Evolutionary conservation across 2,797 vertebrate genomes (phyloP).

Genomic region (Triplophysa bombifrons): DNA sequence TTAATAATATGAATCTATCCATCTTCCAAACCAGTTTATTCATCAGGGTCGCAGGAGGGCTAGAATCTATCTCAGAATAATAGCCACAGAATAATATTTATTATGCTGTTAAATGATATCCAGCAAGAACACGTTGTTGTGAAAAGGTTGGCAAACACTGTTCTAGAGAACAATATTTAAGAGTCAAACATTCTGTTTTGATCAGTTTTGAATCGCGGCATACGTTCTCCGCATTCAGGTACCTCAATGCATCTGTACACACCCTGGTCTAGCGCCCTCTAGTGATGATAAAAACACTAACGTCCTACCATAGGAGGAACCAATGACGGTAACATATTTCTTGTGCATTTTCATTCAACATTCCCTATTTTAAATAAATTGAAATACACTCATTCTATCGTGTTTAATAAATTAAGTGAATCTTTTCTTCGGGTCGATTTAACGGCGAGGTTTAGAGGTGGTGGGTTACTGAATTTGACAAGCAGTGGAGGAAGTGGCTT

Average conservation of each 20-base stretch:
- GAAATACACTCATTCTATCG: constrained; percentile 37
- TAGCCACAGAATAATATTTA: background rate
- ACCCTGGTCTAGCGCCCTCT: constrained; percentile 44
- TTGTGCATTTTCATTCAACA: constrained; percentile 48
- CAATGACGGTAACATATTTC: constrained; percentile 82
- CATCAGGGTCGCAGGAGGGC: too few species aligned
- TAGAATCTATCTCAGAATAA: too few species aligned
- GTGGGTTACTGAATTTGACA: constrained; percentile 94
- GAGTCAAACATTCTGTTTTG: constrained; percentile 18
- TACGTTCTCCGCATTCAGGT: constrained; percentile 41
- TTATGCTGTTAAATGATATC: background rate
- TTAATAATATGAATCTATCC: too few species aligned
- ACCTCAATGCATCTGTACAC: constrained; percentile 24
- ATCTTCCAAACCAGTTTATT: too few species aligned
- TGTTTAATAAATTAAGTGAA: constrained; percentile 45
- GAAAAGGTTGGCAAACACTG: background rate
- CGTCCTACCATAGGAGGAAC: constrained; percentile 94
- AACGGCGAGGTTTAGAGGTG: constrained; percentile 41
- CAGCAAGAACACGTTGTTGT: background rate
- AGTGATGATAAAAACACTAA: constrained; percentile 63
- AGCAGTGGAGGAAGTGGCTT: constrained; percentile 92
- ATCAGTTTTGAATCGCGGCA: background rate
- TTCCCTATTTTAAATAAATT: constrained; percentile 41
- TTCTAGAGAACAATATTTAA: background rate
- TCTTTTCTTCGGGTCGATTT: constrained; percentile 39